Base-by-base conservation (phyloP, 2,888 invertebrate genomes). In the Macrophya annulata region DNA sequence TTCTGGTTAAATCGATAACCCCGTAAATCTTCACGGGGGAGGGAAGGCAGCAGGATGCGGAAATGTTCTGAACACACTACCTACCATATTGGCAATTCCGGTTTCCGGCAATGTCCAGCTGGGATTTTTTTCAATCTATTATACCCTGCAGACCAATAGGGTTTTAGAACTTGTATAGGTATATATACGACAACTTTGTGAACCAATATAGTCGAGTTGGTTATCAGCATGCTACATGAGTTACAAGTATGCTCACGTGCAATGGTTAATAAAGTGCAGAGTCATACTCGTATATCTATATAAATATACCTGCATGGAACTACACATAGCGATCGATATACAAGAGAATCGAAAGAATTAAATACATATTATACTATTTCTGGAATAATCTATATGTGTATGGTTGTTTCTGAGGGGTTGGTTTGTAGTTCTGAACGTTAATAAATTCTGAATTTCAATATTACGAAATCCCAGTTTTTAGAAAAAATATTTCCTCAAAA, bases 81-180 rank as follows among this genome's bases (percentile, higher is more conserved):
- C 55, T 21, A 55, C 55, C 79, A n/a, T 79, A 79, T 79, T 40
- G 79, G 79, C 55, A 79, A 79, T 55, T 79, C 79, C 55, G 62
- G 51, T 79, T 79, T 59, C 79, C 79, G 55, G 37, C 79, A 37
- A 37, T 48, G 40, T 79, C 25, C 76, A 17, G 17, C 37, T 48
- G 76, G 31, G 37, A 55, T 79, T n/a, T 77, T 31, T 59, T 59
- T 79, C 48, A n/a, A 59, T 71, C 37, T 17, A 31, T 17, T 21
- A 48, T 37, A 45, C n/a, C 55, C 10, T 37, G 79, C n/a, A n/a
- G n/a, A n/a, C 59, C 40, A 55, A 79, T 79, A 79, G 25, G 15
- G 43, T 48, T 45, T 21, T 48, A 76, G 76, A 12, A 12, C 4
- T 4, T 25, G 10, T 21, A 9, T n/a, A n/a, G n/a, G n/a, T n/a